Conservation (phyloP, 2,797 vertebrate species). For the Euphonia xanthogaster region DNA sequence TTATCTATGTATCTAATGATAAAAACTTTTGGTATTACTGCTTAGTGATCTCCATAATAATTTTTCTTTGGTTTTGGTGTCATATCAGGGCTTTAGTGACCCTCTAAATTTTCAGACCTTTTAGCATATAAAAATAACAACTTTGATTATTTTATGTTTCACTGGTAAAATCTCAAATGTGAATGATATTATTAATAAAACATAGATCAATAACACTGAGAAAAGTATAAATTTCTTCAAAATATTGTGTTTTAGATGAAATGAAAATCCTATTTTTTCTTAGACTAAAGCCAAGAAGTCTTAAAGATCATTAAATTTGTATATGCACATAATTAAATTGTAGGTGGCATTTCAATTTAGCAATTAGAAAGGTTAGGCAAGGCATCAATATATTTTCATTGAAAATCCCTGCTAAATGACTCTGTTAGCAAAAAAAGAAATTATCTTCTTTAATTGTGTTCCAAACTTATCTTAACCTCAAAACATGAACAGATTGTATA, state of each 20-base stretch:
- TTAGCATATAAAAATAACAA: neutral
- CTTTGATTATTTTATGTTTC: neutral
- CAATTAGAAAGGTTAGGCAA: neutral
- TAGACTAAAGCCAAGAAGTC: neutral
- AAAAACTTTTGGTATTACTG: neutral
- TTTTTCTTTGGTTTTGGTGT: no score
- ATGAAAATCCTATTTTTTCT: neutral
- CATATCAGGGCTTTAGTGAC: neutral
- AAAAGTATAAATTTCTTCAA: neutral
- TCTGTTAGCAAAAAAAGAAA: neutral
- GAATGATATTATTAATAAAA: neutral
- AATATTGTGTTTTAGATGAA: neutral
- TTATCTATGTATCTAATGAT: neutral
- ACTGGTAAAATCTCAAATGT: neutral
- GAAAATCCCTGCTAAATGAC: neutral
- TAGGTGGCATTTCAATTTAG: neutral
- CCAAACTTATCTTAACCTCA: slow-evolving; percentile 23
- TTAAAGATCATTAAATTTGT: neutral
- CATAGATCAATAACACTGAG: neutral
- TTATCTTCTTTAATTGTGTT: neutral
- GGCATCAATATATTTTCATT: neutral
- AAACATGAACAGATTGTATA: neutral
- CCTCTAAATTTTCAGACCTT: neutral
- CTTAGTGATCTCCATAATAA: neutral
- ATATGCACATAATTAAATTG: neutral